These are phyloP conservation scores for Xylophagus ater DNA, from an alignment of 2,888 invertebrate species.

Conservation along the genomic window DNA sequence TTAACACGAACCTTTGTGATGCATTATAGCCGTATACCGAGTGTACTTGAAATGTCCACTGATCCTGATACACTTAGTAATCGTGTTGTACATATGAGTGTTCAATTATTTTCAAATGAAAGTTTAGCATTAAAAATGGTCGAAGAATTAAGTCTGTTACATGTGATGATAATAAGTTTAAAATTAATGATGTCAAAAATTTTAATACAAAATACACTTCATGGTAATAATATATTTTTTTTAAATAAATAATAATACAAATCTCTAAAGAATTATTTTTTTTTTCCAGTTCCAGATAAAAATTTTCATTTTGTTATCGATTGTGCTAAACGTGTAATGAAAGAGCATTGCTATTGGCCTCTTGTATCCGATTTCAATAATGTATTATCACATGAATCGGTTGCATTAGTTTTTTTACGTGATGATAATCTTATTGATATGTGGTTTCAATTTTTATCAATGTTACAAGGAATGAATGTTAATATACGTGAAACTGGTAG, in stretches of 20 bases:
- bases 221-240: conserved; percentile 47
- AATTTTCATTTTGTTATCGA: conserved; percentile 88
- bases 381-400: conserved; percentile 83
- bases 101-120: conserved; percentile 92
- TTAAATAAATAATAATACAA: conserved; percentile 6
- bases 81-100: conserved; percentile 94
- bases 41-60: conserved; percentile 72
- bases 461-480: conserved; percentile 98
- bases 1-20: conserved; percentile 89
- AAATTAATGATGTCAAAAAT: conserved; percentile 90
- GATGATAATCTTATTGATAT: conserved; percentile 82
- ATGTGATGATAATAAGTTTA: conserved; percentile 85
- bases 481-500: conserved; percentile 81
- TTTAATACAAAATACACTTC: conserved; percentile 73
- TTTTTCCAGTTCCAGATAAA: conserved; percentile 51
- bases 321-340: conserved; percentile 85
- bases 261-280: conserved; percentile 11
- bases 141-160: conserved; percentile 75
- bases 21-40: conserved; percentile 90
- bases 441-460: conserved; percentile 91
- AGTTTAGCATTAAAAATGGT: conserved; percentile 83
- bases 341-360: conserved; percentile 98
- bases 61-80: conserved; percentile 90
- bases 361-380: conserved; percentile 94
- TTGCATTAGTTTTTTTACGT: conserved; percentile 79